A percentile compares a stretch with the other conserved stretches of the same genome.
Evolutionary conservation across 1,140 invertebrate genomes (phyloP).

Genomic region (Chymomyza costata): DNA sequence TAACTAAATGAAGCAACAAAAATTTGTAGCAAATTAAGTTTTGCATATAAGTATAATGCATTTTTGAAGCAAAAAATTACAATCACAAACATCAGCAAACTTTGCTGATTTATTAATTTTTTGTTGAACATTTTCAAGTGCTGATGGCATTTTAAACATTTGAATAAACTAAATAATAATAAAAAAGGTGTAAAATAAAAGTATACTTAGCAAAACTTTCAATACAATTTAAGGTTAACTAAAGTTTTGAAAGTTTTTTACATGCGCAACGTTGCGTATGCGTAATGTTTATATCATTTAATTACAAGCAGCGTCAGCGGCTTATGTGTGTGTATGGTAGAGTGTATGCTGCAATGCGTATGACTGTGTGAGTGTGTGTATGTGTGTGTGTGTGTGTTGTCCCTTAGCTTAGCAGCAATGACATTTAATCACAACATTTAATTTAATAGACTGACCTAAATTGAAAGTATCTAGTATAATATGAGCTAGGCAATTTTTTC

Average conservation of each 20-base stretch:
- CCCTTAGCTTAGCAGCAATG: slow-evolving; percentile 50
- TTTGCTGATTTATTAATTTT: slow-evolving; percentile 3
- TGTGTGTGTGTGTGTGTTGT: slow-evolving; percentile 27
- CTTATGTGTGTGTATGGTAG: no score
- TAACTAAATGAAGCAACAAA: slow-evolving; percentile 1
- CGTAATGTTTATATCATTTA: slow-evolving; percentile 34
- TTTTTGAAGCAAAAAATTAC: slow-evolving; percentile 6
- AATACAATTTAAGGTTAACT: slow-evolving; percentile 34
- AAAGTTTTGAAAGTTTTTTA: background rate
- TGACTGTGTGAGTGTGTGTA: slow-evolving; percentile 20
- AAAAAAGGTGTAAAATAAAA: slow-evolving; percentile 8
- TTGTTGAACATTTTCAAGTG: slow-evolving; percentile 57
- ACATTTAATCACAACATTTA: slow-evolving; percentile 66
- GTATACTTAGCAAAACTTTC: slow-evolving; percentile 62
- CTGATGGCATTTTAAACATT: slow-evolving; percentile 45
- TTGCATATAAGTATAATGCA: background rate
- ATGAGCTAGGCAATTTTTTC: background rate
- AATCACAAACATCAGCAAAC: slow-evolving; percentile 45
- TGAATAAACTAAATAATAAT: slow-evolving; percentile 2
- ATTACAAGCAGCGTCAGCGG: slow-evolving; percentile 27
- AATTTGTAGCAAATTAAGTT: slow-evolving; percentile 11
- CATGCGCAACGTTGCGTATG: slow-evolving; percentile 46
- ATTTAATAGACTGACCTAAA: slow-evolving; percentile 40
- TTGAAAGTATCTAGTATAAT: slow-evolving; percentile 2
- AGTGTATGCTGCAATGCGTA: slow-evolving; percentile 28